Evolutionary conservation across 53 echinoderm and acorn worm species (phyloP).

Genomic region (Paracentrotus lividus): DNA sequence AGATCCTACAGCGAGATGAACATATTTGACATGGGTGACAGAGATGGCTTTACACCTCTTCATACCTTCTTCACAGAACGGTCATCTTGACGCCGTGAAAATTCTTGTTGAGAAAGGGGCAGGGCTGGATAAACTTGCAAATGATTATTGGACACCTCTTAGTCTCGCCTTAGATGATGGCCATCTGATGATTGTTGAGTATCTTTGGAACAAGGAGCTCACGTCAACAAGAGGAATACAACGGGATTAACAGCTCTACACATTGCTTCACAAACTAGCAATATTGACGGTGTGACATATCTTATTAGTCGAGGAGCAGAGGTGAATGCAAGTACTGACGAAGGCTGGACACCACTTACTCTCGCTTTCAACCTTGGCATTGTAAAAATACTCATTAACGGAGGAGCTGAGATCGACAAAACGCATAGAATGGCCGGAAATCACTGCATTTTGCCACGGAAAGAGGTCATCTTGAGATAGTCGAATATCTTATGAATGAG

Average conservation of each 20-base stretch:
- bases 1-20: no score
- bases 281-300: not conserved
- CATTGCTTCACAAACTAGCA: not conserved
- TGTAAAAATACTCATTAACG: not conserved
- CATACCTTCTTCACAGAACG: no score
- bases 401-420: not conserved
- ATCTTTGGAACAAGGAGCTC: not conserved
- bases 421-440: not conserved
- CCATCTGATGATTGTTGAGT: not conserved
- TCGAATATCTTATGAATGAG: not conserved
- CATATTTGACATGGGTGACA: no score
- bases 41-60: no score
- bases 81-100: no score
- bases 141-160: not conserved
- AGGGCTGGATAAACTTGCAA: not conserved
- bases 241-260: not conserved
- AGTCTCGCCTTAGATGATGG: not conserved
- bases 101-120: no score
- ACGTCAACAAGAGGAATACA: not conserved
- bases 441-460: not conserved
- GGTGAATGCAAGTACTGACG: not conserved
- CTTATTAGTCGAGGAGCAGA: not conserved
- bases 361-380: not conserved
- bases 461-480: not conserved
- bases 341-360: not conserved